A percentile compares a stretch with the other conserved stretches of the same genome.
Conservation (phyloP, 2,888 invertebrate species). For the Limnephilus rhombicus region DNA sequence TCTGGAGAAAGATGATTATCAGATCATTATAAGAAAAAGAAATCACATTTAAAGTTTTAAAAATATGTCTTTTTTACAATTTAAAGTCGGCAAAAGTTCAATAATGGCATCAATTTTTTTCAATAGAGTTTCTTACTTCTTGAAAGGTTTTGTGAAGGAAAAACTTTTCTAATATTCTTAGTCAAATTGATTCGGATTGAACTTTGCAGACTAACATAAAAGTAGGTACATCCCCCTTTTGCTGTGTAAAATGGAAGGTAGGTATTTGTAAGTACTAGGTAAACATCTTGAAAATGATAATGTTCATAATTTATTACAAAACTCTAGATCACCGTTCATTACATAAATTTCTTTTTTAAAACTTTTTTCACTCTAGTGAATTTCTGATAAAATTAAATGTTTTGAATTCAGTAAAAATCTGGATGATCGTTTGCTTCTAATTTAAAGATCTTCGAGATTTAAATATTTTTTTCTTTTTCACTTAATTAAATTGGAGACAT, state of each 20-base stretch:
- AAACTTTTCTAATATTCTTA: neutral
- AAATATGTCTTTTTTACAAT: neutral
- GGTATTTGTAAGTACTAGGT: neutral
- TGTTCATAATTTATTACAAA: neutral
- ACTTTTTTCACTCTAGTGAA: no score
- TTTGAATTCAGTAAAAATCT: neutral
- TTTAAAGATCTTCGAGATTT: neutral
- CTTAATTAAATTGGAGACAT: constrained; percentile 32
- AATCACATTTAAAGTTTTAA: no score
- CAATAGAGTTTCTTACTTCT: neutral
- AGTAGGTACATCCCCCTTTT: neutral
- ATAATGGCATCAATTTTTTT: neutral
- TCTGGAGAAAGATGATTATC: neutral
- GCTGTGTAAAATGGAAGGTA: neutral
- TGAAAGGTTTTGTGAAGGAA: neutral
- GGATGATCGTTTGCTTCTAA: neutral
- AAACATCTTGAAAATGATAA: no score
- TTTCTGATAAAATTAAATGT: neutral
- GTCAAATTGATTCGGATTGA: neutral
- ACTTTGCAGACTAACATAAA: neutral
- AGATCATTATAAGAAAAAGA: neutral
- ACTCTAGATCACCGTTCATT: neutral
- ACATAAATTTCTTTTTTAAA: no score
- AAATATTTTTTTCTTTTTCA: neutral
- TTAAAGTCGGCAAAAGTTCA: neutral